Base-by-base conservation (phyloP, 2,888 invertebrate species). In the Tromatobia lineatoria region DNA sequence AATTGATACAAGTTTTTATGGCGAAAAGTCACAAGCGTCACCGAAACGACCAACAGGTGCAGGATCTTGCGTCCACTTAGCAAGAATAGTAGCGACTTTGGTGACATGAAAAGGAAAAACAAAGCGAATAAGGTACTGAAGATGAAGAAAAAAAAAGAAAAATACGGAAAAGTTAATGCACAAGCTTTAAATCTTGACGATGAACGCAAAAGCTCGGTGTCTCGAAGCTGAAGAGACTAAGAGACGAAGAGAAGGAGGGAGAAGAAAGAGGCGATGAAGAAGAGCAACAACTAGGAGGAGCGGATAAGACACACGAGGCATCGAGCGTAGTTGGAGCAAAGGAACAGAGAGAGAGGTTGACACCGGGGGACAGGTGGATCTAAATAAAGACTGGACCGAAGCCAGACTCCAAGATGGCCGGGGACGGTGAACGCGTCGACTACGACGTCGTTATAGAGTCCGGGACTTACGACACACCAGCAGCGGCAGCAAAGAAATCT, bases 301-400 rank as follows among this genome's bases (percentile, higher is more conserved):
- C 45, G 64, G 64, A 75, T 75, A 50, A 64, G 61, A 74, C 47
- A 18, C 18, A 50, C 73, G 73, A 73, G 25, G 59, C 73, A 23
- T 3, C 29, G 15, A 47, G 47, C 7, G 11, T 34, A 47, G 61
- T 20, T 57, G 45, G 66, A 69, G 59, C 42, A 54, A 50, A 71
- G 69, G 64, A 61, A 64, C 54, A 66, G 29, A 75, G 57, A 57
- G 76, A 77, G 80, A 76, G 78, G 79, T 71, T 82, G 78, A 93
- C 93, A 92, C 91, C 90, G 86, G 87, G 91, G 90, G 93, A 93
- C 93, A 94, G 93, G 93, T 94, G 93, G 93, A 91, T 93, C 93
- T 93, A 94, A 93, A 94, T 94, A 92, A 93, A 94, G 93, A 92
- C 91, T 93, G 93, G 93, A 93, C 91, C 91, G 88, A 88, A 90